Percentiles rank a stretch among this genome's conserved stretches.
Conservation (phyloP, 2,113 vertebrate species). For the Coptodon rendalli region DNA sequence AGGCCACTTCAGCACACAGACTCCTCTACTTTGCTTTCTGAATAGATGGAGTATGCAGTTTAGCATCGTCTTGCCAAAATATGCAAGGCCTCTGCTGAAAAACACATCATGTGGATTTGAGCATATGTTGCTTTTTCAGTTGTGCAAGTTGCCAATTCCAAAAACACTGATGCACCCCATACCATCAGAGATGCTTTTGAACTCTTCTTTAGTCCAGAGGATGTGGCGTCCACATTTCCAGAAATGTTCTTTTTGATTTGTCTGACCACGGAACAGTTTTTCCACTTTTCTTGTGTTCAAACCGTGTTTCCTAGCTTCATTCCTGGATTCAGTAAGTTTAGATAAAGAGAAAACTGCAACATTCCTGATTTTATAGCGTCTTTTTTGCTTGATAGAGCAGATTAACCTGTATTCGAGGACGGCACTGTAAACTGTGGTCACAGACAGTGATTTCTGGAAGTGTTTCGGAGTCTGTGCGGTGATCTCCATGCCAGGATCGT, state of each 20-base stretch:
- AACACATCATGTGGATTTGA: neutral
- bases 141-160: neutral
- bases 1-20: neutral
- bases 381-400: neutral
- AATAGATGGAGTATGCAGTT: fast-evolving
- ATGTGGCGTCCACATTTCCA: neutral
- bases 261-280: fast-evolving
- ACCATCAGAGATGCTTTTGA: neutral
- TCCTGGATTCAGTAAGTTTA: neutral
- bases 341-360: neutral
- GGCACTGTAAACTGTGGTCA: neutral
- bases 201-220: neutral
- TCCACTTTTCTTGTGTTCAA: neutral
- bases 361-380: neutral
- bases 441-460: neutral
- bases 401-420: neutral
- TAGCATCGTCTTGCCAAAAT: neutral
- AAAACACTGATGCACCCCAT: fast-evolving
- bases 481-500: neutral
- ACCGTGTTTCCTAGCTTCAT: neutral
- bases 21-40: neutral
- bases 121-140: neutral
- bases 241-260: neutral
- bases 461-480: neutral
- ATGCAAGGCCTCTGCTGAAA: neutral